Conservation (phyloP, 2,797 vertebrate species). For the Silurus aristotelis region DNA sequence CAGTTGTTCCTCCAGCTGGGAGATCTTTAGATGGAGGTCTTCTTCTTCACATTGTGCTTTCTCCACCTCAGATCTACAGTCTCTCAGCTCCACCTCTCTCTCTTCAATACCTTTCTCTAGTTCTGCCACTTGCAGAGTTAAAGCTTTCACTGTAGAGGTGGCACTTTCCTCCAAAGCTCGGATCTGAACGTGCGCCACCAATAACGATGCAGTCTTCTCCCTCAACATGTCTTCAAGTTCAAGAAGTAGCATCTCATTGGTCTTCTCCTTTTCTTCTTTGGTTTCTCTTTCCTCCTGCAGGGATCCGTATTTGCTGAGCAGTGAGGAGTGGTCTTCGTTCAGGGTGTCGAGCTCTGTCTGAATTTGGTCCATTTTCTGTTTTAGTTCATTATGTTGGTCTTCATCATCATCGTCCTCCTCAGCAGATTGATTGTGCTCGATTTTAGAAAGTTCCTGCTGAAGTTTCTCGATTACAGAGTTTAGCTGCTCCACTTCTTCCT, state of each 20-base stretch:
- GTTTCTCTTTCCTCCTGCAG: slow-evolving; percentile 59
- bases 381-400: slow-evolving; percentile 64
- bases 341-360: slow-evolving; percentile 75
- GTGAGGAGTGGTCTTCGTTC: slow-evolving; percentile 67
- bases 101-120: slow-evolving; percentile 71
- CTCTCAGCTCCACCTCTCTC: slow-evolving; percentile 72
- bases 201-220: slow-evolving; percentile 68
- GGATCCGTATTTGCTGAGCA: slow-evolving; percentile 62
- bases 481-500: slow-evolving; percentile 89
- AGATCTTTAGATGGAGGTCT: slow-evolving; percentile 71
- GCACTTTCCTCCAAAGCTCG: slow-evolving; percentile 74
- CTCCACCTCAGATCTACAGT: slow-evolving; percentile 76
- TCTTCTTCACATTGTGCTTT: slow-evolving; percentile 70
- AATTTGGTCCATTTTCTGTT: slow-evolving; percentile 74
- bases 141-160: slow-evolving; percentile 62
- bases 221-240: slow-evolving; percentile 68
- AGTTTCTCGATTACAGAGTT: slow-evolving; percentile 92
- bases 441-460: slow-evolving; percentile 87
- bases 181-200: slow-evolving; percentile 73
- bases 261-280: neutral
- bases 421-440: slow-evolving; percentile 75
- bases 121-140: slow-evolving; percentile 71
- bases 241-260: slow-evolving; percentile 46
- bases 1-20: slow-evolving; percentile 78
- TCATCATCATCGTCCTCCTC: slow-evolving; percentile 71